Percentiles rank a stretch among this genome's conserved stretches.
These are phyloP conservation scores for Rhopalosiphum maidis DNA, from an alignment of 1,140 invertebrate genomes.

Conservation along the genomic window DNA sequence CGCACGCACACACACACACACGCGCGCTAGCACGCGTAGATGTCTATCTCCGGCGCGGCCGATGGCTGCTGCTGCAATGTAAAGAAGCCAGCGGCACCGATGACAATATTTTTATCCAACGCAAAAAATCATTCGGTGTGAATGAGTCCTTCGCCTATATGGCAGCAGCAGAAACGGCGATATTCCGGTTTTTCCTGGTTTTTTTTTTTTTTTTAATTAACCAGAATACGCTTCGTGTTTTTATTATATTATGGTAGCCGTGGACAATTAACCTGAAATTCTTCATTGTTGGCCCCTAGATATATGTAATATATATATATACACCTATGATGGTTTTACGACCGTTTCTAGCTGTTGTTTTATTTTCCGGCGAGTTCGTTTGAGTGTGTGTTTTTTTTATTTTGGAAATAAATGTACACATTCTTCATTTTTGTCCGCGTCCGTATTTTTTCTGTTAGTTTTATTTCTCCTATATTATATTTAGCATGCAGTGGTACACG, in stretches of 20 bases:
- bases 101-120: conserved; percentile 19
- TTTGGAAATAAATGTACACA: background rate
- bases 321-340: background rate
- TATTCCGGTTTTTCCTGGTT: conserved; percentile 48
- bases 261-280: conserved; percentile 52
- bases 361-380: background rate
- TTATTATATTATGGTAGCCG: conserved; percentile 28
- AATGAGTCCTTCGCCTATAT: conserved; percentile 24
- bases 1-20: background rate
- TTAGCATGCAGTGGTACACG: background rate
- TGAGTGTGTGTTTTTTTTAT: background rate
- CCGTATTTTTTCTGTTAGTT: background rate
- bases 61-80: background rate
- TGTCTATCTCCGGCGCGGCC: conserved; percentile 35
- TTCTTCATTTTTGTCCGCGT: background rate
- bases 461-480: background rate
- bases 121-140: conserved; percentile 45
- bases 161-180: conserved; percentile 18
- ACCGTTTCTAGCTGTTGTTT: conserved; percentile 30
- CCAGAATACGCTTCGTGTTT: conserved; percentile 41
- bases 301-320: background rate
- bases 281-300: background rate
- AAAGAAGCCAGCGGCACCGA: background rate
- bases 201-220: conserved; percentile 53
- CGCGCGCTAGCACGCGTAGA: background rate